Conservation (phyloP, 2,888 invertebrate species). For the Helicoverpa assulta region DNA sequence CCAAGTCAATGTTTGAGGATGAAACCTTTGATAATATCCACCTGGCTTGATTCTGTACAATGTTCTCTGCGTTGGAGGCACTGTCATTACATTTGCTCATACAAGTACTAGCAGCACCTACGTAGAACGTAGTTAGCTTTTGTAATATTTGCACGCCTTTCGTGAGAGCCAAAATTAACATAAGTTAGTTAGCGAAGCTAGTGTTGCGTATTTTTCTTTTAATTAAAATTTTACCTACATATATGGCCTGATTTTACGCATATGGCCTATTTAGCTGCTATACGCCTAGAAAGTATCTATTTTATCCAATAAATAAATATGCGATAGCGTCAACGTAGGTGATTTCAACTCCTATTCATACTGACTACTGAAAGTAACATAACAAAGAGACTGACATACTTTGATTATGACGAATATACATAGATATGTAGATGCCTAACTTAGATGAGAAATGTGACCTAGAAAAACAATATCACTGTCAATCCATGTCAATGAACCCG, state of each 20-base stretch:
- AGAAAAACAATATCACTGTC: background rate
- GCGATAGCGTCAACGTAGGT: too few relatives aligned
- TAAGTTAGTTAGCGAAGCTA: background rate
- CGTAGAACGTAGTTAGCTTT: constrained; percentile 1
- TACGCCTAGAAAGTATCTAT: too few relatives aligned
- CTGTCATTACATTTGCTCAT: constrained; percentile 22
- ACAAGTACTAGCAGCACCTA: constrained; percentile 5
- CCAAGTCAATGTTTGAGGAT: background rate
- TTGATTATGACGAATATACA: background rate
- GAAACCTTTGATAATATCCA: constrained; percentile 28
- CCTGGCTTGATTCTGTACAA: constrained; percentile 19
- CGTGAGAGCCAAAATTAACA: constrained; percentile 16
- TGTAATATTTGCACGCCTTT: constrained; percentile 31
- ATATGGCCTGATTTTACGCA: background rate
- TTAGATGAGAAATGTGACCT: too few relatives aligned
- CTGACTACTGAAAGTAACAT: too few relatives aligned
- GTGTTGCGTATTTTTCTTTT: background rate
- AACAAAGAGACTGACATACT: too few relatives aligned
- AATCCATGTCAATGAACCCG: background rate
- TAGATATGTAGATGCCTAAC: too few relatives aligned
- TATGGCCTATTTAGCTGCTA: background rate
- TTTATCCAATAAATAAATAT: too few relatives aligned
- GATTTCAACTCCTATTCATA: too few relatives aligned
- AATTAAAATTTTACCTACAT: background rate
- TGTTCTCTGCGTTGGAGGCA: constrained; percentile 11